A percentile compares a stretch with the other conserved stretches of the same genome.
These are phyloP conservation scores for Zygaena filipendulae DNA, from an alignment of 2,888 invertebrate genomes.

Conservation along the genomic window DNA sequence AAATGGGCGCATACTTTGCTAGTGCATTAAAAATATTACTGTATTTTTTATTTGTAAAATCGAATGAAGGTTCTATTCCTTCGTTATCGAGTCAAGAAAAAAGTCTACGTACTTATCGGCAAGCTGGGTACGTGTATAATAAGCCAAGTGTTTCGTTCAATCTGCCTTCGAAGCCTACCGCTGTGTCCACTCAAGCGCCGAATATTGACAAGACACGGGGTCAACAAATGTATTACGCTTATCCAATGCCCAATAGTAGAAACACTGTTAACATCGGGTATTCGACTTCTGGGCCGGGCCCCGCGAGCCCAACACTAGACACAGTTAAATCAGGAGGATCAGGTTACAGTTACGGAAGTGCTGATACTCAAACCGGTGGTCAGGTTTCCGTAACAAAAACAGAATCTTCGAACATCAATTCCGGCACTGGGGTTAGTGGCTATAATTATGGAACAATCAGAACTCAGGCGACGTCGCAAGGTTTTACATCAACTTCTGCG, in stretches of 20 bases:
- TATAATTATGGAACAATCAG: slow-evolving; percentile 20
- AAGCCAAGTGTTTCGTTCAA: slow-evolving; percentile 49
- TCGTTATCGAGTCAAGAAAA: slow-evolving; percentile 11
- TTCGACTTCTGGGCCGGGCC: slow-evolving; percentile 19
- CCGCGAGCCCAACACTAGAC: slow-evolving; percentile 13
- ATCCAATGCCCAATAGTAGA: slow-evolving; percentile 36
- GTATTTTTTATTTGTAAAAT: slow-evolving; percentile 17
- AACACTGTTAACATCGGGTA: slow-evolving; percentile 30
- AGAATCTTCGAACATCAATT: slow-evolving; percentile 1
- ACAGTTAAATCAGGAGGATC: slow-evolving; percentile 7
- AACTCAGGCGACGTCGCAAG: too few species aligned
- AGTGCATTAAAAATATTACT: slow-evolving; percentile 12
- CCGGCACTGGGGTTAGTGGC: slow-evolving; percentile 14
- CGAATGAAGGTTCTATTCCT: not conserved
- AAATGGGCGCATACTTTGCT: slow-evolving; percentile 24
- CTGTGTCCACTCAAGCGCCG: slow-evolving; percentile 39
- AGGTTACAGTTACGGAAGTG: slow-evolving; percentile 17
- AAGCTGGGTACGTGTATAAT: slow-evolving; percentile 56
- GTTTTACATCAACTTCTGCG: slow-evolving; percentile 10
- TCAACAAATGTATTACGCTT: slow-evolving; percentile 56
- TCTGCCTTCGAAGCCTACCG: slow-evolving; percentile 34
- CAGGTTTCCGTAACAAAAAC: not conserved
- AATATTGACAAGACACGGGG: slow-evolving; percentile 45
- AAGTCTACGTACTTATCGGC: slow-evolving; percentile 36
- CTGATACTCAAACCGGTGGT: too few species aligned